Conservation (phyloP, 1,140 invertebrate species). For the Drosophila arizonae region DNA sequence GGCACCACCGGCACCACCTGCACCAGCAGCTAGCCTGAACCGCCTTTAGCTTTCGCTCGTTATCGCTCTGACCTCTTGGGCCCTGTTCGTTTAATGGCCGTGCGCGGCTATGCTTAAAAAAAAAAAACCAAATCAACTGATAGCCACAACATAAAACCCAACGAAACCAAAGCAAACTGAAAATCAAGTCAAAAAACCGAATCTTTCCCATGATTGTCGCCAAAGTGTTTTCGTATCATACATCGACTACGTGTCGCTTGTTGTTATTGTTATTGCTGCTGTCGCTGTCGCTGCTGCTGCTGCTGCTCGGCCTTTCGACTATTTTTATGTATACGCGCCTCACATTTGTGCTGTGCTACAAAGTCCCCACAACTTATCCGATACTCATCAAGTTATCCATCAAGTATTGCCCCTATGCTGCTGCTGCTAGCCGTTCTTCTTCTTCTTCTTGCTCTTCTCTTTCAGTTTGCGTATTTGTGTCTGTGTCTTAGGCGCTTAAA, state of each 20-base stretch:
- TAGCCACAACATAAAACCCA: conserved; percentile 34
- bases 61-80: conserved; percentile 76
- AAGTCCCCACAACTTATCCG: conserved; percentile 61
- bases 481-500: conserved; percentile 78
- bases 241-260: conserved; percentile 66
- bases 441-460: conserved; percentile 10
- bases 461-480: conserved; percentile 13
- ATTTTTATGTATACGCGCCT: conserved; percentile 55
- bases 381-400: conserved; percentile 81
- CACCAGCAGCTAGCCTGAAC: conserved; percentile 42
- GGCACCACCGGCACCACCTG: conserved; percentile 11
- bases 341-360: conserved; percentile 58
- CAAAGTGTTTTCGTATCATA: conserved; percentile 80
- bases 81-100: conserved; percentile 64
- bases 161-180: conserved; percentile 37
- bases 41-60: conserved; percentile 76
- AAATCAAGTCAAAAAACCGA: conserved; percentile 43
- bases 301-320: conserved; percentile 41
- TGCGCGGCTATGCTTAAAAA: conserved; percentile 5
- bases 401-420: conserved; percentile 69
- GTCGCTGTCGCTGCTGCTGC: neutral
- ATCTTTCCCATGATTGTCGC: conserved; percentile 79
- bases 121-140: conserved; percentile 4
- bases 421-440: conserved; percentile 9
- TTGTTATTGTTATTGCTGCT: conserved; percentile 53